phyloP scores from a whole-genome alignment of 2,797 vertebrate species.

The Lepus oiostolus region DNA sequence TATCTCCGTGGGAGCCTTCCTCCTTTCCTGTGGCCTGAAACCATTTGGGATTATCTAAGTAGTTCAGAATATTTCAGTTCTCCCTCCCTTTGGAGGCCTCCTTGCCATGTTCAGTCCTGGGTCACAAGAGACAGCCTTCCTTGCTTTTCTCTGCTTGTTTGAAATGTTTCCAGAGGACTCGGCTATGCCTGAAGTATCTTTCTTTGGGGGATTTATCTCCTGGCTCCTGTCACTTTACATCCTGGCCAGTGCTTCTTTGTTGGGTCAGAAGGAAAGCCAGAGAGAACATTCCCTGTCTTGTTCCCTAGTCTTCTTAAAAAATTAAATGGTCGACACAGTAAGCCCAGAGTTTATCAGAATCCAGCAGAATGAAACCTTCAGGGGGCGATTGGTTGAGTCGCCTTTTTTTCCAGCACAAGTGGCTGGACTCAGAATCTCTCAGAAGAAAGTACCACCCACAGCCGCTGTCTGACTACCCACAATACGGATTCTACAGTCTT shows the following conservation, averaged over 20 bases:
- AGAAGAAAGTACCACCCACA: not conserved
- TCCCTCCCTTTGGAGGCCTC: not conserved
- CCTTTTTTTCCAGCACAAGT: not conserved
- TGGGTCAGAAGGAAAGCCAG: not conserved
- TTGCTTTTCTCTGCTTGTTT: not conserved
- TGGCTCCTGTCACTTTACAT: not conserved
- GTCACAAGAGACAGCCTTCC: not conserved
- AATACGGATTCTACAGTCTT: not conserved
- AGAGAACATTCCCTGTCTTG: not conserved
- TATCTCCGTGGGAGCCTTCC: not conserved
- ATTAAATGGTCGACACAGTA: not conserved
- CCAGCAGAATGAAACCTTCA: not conserved
- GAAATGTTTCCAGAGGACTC: not conserved
- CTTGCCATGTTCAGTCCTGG: conserved; percentile 6
- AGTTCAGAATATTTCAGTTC: not conserved
- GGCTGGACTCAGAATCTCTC: not conserved
- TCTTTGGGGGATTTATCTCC: not conserved
- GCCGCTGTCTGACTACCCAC: not conserved
- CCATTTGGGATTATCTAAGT: not conserved
- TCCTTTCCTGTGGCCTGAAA: not conserved
- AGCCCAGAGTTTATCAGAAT: conserved; percentile 1
- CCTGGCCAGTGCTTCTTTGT: not conserved
- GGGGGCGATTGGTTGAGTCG: not conserved
- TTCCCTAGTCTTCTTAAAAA: conserved; percentile 45
- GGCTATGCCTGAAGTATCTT: not conserved